A percentile compares a stretch with the other conserved stretches of the same genome.
Evolutionary conservation across 2,797 vertebrate species (phyloP).

Genomic region (Cryptoprocta ferox): DNA sequence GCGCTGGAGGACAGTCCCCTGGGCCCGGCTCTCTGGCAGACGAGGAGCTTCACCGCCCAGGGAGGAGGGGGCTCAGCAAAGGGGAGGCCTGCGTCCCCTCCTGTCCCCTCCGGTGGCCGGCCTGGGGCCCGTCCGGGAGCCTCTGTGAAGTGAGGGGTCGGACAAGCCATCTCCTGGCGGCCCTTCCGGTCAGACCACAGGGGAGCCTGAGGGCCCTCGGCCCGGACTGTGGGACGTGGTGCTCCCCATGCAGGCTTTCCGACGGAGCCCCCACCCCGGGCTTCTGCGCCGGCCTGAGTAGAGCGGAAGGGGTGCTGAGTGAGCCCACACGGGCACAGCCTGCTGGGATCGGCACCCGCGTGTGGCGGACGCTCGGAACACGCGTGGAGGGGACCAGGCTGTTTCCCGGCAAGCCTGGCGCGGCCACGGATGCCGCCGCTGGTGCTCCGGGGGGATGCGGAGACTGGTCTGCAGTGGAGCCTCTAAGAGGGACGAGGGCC

Average conservation of each 20-base stretch:
- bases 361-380: accelerated
- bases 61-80: background rate
- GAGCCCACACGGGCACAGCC: background rate
- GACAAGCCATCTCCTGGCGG: background rate
- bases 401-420: background rate
- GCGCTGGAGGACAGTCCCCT: background rate
- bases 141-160: background rate
- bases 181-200: background rate
- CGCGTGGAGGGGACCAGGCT: background rate
- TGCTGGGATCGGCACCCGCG: background rate
- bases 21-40: too few relatives aligned
- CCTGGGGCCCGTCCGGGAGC: background rate
- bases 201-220: background rate
- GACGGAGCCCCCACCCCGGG: background rate
- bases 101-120: too few relatives aligned
- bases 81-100: too few relatives aligned
- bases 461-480: background rate
- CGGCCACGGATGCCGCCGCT: background rate
- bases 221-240: accelerated
- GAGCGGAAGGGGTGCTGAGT: background rate
- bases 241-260: background rate
- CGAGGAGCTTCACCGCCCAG: too few relatives aligned
- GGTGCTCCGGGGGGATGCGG: background rate
- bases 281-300: background rate
- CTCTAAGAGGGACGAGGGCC: background rate